Percentiles rank a stretch among this genome's conserved stretches.
Conservation (phyloP, 2,888 invertebrate genomes). For the Crocallis elinguaria region DNA sequence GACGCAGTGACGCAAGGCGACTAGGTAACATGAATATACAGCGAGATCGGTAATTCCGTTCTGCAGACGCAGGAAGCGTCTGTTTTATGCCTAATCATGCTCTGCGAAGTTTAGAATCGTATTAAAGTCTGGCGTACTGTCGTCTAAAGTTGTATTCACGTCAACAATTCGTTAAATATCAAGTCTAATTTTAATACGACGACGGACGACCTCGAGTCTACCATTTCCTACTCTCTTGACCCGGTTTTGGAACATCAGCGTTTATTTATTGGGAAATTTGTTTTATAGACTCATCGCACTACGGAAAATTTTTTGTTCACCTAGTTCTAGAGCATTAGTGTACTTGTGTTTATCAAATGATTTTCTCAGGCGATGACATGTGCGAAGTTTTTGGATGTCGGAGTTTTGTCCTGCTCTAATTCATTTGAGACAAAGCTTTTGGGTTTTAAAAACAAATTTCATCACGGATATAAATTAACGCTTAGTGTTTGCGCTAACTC, state of each 20-base stretch:
- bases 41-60: too few relatives aligned
- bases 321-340: slow-evolving; percentile 32
- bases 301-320: slow-evolving; percentile 48
- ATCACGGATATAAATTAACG: slow-evolving; percentile 3
- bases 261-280: slow-evolving; percentile 53
- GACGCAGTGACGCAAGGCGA: too few relatives aligned
- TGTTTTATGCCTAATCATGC: too few relatives aligned
- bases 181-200: slow-evolving; percentile 15
- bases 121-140: not conserved
- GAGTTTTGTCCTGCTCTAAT: slow-evolving; percentile 26
- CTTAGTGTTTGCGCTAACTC: not conserved
- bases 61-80: too few relatives aligned
- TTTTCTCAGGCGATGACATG: slow-evolving; percentile 9
- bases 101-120: too few relatives aligned
- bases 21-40: too few relatives aligned
- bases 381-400: not conserved
- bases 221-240: slow-evolving; percentile 52
- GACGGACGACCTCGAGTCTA: slow-evolving; percentile 47
- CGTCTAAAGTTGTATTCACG: not conserved
- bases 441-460: not conserved
- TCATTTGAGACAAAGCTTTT: slow-evolving; percentile 29
- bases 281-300: slow-evolving; percentile 30
- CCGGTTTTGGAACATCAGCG: slow-evolving; percentile 52
- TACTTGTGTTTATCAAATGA: slow-evolving; percentile 2
- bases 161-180: not conserved